These are phyloP conservation scores for Salpingus planirostris DNA, from an alignment of 2,888 invertebrate species.

Conservation along the genomic window DNA sequence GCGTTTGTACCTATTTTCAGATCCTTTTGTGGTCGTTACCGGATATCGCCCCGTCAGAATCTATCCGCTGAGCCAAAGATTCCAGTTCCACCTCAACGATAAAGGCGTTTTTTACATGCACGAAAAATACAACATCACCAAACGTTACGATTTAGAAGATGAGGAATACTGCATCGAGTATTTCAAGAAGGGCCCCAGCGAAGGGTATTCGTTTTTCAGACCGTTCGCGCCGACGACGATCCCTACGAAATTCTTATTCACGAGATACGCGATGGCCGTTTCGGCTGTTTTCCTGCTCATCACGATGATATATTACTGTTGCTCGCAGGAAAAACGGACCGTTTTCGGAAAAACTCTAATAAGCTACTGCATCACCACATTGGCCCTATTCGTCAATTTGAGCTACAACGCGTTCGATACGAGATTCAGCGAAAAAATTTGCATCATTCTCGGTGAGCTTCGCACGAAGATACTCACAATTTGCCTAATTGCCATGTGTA, in stretches of 20 bases:
- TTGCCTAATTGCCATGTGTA: too few species aligned
- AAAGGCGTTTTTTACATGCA: conserved; percentile 13
- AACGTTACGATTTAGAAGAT: conserved; percentile 5
- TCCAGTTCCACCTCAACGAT: conserved; percentile 14
- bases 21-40: conserved; percentile 12
- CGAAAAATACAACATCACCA: conserved; percentile 5
- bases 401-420: conserved; percentile 13
- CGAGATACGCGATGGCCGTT: conserved; percentile 11
- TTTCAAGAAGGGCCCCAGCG: conserved; percentile 4
- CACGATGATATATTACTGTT: conserved; percentile 12
- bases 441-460: conserved; percentile 16
- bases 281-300: conserved; percentile 9
- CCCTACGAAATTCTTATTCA: conserved; percentile 9
- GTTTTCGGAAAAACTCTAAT: conserved; percentile 29
- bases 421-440: conserved; percentile 4
- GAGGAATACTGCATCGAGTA: conserved; percentile 14
- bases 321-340: conserved; percentile 19
- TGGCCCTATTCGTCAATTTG: conserved; percentile 18
- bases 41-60: conserved; percentile 4
- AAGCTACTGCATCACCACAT: conserved; percentile 23
- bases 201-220: conserved; percentile 18
- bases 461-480: conserved; percentile 3
- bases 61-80: conserved; percentile 7
- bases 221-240: conserved; percentile 3
- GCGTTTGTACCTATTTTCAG: too few species aligned